phyloP scores from a whole-genome alignment of 2,797 vertebrate species.

The Echeneis naucrates region DNA sequence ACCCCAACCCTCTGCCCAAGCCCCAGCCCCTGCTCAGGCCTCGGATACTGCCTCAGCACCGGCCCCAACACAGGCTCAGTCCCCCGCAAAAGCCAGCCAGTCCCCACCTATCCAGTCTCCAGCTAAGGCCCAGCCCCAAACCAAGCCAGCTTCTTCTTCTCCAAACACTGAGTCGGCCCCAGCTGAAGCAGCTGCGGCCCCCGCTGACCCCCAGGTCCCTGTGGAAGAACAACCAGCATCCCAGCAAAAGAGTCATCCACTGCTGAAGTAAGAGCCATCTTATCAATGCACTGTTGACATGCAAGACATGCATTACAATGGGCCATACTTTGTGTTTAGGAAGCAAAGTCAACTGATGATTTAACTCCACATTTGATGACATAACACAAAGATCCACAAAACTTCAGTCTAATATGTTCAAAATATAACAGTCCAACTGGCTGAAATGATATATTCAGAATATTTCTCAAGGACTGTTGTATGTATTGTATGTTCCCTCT shows the following conservation, averaged over 20 bases:
- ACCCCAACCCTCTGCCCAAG: constrained; percentile 60
- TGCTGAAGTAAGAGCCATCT: constrained; percentile 93
- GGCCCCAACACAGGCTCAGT: constrained; percentile 69
- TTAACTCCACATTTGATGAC: background rate
- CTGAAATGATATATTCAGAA: constrained; percentile 1
- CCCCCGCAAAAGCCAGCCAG: constrained; percentile 72
- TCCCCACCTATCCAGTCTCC: constrained; percentile 82
- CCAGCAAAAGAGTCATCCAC: constrained; percentile 93
- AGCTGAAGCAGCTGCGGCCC: constrained; percentile 51
- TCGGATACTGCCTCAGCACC: constrained; percentile 64
- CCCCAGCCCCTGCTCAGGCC: constrained; percentile 54
- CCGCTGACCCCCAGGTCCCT: constrained; percentile 79
- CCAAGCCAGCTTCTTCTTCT: constrained; percentile 56
- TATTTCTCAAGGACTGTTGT: constrained; percentile 21
- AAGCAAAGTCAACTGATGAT: background rate
- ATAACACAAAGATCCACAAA: background rate
- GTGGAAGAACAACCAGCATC: constrained; percentile 82
- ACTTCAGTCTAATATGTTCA: too few relatives aligned
- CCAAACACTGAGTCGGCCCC: constrained; percentile 57
- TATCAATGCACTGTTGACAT: constrained; percentile 48
- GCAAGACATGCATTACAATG: constrained; percentile 43
- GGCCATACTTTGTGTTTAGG: constrained; percentile 10
- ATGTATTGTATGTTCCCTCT: constrained; percentile 39
- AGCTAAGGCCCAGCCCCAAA: constrained; percentile 66
- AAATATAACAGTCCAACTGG: background rate